These are phyloP conservation scores for Drosophila seclusa DNA, from an alignment of 2,888 invertebrate species.

Conservation along the genomic window DNA sequence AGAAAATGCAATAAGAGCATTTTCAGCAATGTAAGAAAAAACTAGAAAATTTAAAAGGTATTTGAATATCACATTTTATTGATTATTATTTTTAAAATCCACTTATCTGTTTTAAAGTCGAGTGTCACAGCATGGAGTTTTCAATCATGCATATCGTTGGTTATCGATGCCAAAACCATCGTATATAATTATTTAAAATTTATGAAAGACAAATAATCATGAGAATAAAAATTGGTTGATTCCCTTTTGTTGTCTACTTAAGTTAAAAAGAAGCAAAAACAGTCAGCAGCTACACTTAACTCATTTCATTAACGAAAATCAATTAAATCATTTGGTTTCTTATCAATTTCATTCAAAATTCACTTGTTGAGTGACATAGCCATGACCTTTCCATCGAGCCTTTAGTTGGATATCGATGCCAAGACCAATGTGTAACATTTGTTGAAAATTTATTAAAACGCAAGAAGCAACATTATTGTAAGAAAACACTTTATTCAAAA, in stretches of 20 bases:
- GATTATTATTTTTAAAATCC: not conserved
- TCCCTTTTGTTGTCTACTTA: not conserved
- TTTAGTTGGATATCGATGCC: not conserved
- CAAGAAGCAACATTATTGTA: too few species aligned
- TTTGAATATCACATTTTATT: not conserved
- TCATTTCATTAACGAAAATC: not conserved
- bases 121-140: slow-evolving; percentile 17
- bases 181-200: not conserved
- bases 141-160: not conserved
- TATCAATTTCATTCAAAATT: not conserved
- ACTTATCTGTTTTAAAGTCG: not conserved
- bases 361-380: not conserved
- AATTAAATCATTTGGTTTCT: not conserved
- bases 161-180: slow-evolving; percentile 5
- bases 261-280: not conserved
- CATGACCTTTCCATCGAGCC: not conserved
- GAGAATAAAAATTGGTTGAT: not conserved
- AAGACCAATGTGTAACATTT: slow-evolving; percentile 6
- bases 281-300: not conserved
- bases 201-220: too few species aligned
- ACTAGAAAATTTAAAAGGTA: not conserved
- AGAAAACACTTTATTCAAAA: not conserved
- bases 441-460: not conserved
- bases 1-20: not conserved
- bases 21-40: not conserved